Base-by-base conservation (phyloP, 1,140 invertebrate genomes). In the Ptiloglossa arizonensis region DNA sequence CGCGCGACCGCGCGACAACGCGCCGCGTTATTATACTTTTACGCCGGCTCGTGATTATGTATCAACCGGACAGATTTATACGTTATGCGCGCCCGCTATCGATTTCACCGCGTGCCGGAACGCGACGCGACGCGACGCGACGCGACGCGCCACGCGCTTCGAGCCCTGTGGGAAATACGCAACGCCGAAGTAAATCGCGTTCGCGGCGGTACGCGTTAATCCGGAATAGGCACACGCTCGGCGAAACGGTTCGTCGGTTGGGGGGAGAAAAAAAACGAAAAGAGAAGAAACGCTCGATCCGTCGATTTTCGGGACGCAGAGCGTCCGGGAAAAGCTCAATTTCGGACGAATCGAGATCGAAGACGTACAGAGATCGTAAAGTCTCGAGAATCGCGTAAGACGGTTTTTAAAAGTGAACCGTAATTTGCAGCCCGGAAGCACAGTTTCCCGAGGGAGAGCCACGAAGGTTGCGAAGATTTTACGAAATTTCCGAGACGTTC, bases 101-200 rank as follows among this genome's bases (percentile, higher is more conserved):
- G 86, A 85, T 87, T 85, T 77, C 76, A 82, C 69, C 70, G 66
- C 75, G 62, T 62, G 29, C 41, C 41, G 41, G 41, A 41, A 41
- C 11, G 41, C 41, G 41, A 41, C 41, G n/a, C n/a, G n/a, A n/a
- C n/a, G n/a, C n/a, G n/a, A n/a, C n/a, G n/a, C n/a, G n/a, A n/a
- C n/a, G n/a, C n/a, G n/a, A n/a, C n/a, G n/a, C n/a, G n/a, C n/a
- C n/a, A n/a, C 62, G 52, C 46, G 77, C 68, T 67, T 50, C 75
- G 75, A 80, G 81, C 83, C 86, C 86, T 85, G 77, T 87, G 86
- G 86, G 86, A 87, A 87, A 87, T 87, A 87, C 80, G 82, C 83
- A 85, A 76, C 78, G 78, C 59, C 60, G 72, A 86, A 87, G 81
- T 86, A 87, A n/a, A 87, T 82, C 79, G 83, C 80, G 75, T 85